These are phyloP conservation scores for Zoanthus gigantus DNA, from an alignment of 92 coral and sea anemone genomes.

Conservation along the genomic window DNA sequence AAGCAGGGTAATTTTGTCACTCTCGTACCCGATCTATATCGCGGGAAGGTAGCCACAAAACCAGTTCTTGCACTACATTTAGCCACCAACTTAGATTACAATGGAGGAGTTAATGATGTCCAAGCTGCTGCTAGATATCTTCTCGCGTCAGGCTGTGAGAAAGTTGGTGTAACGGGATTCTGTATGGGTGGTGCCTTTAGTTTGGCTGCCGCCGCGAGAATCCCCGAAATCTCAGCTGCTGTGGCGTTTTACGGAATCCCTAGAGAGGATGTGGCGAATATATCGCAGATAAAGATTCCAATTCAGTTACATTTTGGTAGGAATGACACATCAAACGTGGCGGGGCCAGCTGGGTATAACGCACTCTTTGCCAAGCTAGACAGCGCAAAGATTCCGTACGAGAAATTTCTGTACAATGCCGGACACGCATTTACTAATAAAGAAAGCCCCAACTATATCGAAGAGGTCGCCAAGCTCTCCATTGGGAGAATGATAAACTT, in stretches of 20 bases:
- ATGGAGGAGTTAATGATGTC: slow-evolving; percentile 86
- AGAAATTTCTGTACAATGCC: slow-evolving; percentile 77
- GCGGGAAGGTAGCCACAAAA: slow-evolving; percentile 81
- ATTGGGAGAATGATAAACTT: slow-evolving; percentile 87
- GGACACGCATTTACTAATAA: slow-evolving; percentile 91
- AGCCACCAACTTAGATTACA: slow-evolving; percentile 70
- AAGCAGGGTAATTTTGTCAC: slow-evolving; percentile 86
- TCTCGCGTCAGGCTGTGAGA: slow-evolving; percentile 84
- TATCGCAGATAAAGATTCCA: slow-evolving; percentile 84
- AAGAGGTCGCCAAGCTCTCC: slow-evolving; percentile 68
- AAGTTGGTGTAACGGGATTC: slow-evolving; percentile 95
- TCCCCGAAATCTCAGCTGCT: slow-evolving; percentile 92
- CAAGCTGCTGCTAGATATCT: slow-evolving; percentile 88
- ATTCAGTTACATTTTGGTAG: slow-evolving; percentile 96
- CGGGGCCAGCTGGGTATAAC: slow-evolving; percentile 70
- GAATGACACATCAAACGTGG: slow-evolving; percentile 68
- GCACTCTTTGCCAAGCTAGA: slow-evolving; percentile 70
- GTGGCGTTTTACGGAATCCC: slow-evolving; percentile 99
- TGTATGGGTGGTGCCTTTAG: slow-evolving; percentile 97
- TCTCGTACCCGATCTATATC: slow-evolving; percentile 91
- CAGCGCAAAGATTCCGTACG: slow-evolving; percentile 79
- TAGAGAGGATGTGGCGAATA: slow-evolving; percentile 66
- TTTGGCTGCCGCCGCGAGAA: slow-evolving; percentile 90
- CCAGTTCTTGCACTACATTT: slow-evolving; percentile 72
- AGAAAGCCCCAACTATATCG: slow-evolving; percentile 67